Percentiles rank a stretch among this genome's conserved stretches.
phyloP scores from a whole-genome alignment of 1,140 invertebrate species.

The Phymastichus coffea region DNA sequence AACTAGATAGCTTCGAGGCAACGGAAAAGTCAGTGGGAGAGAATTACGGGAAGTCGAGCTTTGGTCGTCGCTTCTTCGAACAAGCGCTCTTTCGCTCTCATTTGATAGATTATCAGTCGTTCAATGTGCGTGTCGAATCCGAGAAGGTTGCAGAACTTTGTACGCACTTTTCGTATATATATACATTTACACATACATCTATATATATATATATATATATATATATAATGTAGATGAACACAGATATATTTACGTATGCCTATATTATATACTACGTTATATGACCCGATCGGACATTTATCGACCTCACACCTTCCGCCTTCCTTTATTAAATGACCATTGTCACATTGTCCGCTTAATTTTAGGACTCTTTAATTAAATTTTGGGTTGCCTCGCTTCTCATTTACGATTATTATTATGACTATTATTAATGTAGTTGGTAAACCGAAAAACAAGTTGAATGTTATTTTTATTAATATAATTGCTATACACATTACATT shows the following conservation, averaged over 20 bases:
- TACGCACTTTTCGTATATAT: constrained; percentile 3
- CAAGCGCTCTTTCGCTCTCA: constrained; percentile 17
- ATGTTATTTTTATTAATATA: constrained; percentile 25
- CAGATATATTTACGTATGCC: not conserved
- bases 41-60: too few species aligned
- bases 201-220: too few species aligned
- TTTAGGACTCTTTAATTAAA: constrained; percentile 9
- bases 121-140: not conserved
- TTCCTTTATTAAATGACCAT: constrained; percentile 10
- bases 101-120: constrained; percentile 17
- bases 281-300: constrained; percentile 21
- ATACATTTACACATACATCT: too few species aligned
- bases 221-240: too few species aligned
- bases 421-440: constrained; percentile 12
- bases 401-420: too few species aligned
- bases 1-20: not conserved
- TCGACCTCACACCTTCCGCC: not conserved
- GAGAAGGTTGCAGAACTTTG: constrained; percentile 19
- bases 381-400: constrained; percentile 16
- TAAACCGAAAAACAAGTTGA: constrained; percentile 21
- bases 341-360: constrained; percentile 10
- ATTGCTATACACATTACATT: too few species aligned
- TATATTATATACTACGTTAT: constrained; percentile 20
- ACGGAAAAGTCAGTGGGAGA: too few species aligned
- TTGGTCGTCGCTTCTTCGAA: constrained; percentile 13